These are phyloP conservation scores for Cantharis nigra DNA, from an alignment of 2,888 invertebrate species.

Conservation along the genomic window DNA sequence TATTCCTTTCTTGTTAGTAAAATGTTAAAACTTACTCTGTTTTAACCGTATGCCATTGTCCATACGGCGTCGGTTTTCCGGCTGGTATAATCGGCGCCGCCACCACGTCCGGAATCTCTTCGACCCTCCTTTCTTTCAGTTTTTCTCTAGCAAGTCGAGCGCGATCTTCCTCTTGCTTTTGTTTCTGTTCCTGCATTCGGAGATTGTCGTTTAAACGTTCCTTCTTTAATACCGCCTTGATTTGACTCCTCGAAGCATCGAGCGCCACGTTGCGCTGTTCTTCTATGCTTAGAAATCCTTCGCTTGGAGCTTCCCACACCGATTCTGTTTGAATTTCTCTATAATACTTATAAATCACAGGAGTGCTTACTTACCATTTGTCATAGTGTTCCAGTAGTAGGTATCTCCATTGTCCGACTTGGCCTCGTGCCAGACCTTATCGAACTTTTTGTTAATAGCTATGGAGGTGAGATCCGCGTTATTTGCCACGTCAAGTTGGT, in stretches of 20 bases:
- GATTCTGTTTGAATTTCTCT: conserved; percentile 62
- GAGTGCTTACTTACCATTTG: conserved; percentile 66
- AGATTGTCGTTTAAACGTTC: conserved; percentile 26
- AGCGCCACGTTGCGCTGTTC: conserved; percentile 65
- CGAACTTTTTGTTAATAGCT: conserved; percentile 51
- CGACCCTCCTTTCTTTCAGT: conserved; percentile 52
- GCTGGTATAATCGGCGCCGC: conserved; percentile 64
- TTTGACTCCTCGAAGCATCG: conserved; percentile 56
- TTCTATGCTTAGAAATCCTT: conserved; percentile 69
- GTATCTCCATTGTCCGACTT: conserved; percentile 74
- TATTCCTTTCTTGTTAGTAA: too few relatives aligned
- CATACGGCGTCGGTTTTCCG: conserved; percentile 70
- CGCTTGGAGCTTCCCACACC: conserved; percentile 74
- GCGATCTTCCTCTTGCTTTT: conserved; percentile 60
- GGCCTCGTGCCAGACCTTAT: conserved; percentile 77
- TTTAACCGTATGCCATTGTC: conserved; percentile 74
- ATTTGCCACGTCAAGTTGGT: conserved; percentile 79
- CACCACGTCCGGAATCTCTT: conserved; percentile 48
- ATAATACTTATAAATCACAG: background rate
- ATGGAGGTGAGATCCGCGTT: conserved; percentile 68
- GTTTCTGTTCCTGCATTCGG: conserved; percentile 45
- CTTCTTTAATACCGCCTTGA: conserved; percentile 48
- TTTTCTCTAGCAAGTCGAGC: conserved; percentile 58
- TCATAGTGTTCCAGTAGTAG: conserved; percentile 87
- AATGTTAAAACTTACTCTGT: conserved; percentile 58